Evolutionary conservation across 2,113 vertebrate genomes (phyloP), one percentile per base, ranked within the genome.

Genomic region (Microtus oregoni): DNA sequence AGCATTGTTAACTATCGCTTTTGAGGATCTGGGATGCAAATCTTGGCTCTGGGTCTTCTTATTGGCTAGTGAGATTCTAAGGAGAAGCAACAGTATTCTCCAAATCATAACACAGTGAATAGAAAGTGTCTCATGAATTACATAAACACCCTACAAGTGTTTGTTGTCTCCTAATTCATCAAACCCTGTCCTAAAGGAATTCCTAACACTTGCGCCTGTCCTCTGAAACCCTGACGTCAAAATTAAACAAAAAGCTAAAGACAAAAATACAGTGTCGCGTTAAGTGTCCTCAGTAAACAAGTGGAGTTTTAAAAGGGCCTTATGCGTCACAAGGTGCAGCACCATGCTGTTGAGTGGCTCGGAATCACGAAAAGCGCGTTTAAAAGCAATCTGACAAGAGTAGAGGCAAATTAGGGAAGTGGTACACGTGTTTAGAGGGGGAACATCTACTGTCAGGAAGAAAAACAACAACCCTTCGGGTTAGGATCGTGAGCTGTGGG

Each of bases 341-440:
- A 85, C 4, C 55, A 89, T 38, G 19, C 38, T 89, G 52, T 4
- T 30, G 50, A 38, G 11, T 52, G 72, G 28, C 81, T 82, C 24
- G 44, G 50, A 75, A 92, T n/a, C 28, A 93, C 47, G 30, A 86
- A 96, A 94, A 87, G 8, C 26, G 38, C 26, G 73, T 28, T 89
- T 89, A 63, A 93, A 86, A 65, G 50, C 26, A 58, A 55, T 52
- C 7, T 58, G 68, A 72, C 35, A 73, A 41, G 15, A 41, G 35
- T 30, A 75, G 24, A 94, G 19, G 24, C 20, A 63, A 75, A 72
- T 65, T 32, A 26, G 10, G 17, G 22, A 58, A 32, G 70, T 13
- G 67, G 55, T 24, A 19, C n/a, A 15, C 24, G 47, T 78, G n/a
- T 14, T 91, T 73, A 10, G 11, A 28, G 19, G 22, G 55, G 24